Evolutionary conservation across 2,797 vertebrate species (phyloP), one percentile per base, ranked within the genome.

Genomic region (Setipinna tenuifilis): DNA sequence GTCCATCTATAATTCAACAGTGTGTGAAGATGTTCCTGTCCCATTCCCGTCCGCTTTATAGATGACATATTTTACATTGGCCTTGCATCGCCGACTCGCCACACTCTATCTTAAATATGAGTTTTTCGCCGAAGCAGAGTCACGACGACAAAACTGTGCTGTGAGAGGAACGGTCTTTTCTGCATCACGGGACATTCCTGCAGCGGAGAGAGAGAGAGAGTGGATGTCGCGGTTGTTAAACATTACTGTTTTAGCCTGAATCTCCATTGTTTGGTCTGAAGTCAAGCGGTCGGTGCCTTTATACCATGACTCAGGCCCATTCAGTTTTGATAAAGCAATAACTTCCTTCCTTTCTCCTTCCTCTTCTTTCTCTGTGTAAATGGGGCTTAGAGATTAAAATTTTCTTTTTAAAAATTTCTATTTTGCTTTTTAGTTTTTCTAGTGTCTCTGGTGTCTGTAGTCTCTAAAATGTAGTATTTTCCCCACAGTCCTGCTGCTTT

Each of bases 11-110:
- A 78, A 78, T 41, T 78, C 31, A 78, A 31, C 61, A 17, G 62
- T 28, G 50, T 28, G 46, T 57, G 48, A 83, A 82, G 85, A 90
- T 83, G 89, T 90, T 87, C 90, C 90, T 91, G 90, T 91, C 81
- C 78, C 91, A 87, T 91, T 92, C 90, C 89, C 90, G 83, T 17
- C 35, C 85, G 86, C 86, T 83, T 89, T 89, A 84, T 85, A 87
- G 88, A 90, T 83, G 85, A 88, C 87, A 91, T 90, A 90, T 91
- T 91, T 91, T 86, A 87, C 62, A 87, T 68, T 88, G 86, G 85
- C 87, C 88, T 87, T 89, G 88, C 90, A 83, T 92, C 83, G 88
- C 89, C 75, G 88, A 90, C 61, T 48, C 83, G 86, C 48, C 54
- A 90, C 82, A 62, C 50, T 84, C 59, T 86, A 84, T 88, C 84